Evolutionary conservation across 2,888 invertebrate genomes (phyloP).

Genomic region (Catocala nupta): DNA sequence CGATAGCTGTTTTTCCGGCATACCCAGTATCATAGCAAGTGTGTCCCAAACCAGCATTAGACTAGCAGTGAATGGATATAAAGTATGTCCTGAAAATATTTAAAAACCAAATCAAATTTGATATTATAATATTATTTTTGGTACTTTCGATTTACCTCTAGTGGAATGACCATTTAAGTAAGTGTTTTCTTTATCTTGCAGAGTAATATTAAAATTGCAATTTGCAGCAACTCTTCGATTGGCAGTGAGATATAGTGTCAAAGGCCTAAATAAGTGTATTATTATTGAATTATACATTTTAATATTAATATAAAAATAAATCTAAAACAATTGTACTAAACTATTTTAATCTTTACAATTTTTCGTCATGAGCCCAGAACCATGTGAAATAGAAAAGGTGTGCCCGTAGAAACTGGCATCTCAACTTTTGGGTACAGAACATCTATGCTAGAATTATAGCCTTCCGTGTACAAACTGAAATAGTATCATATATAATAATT

Average conservation of each 20-base stretch:
- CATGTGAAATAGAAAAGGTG: constrained; percentile 92
- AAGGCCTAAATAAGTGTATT: constrained; percentile 27
- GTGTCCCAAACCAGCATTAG: constrained; percentile 91
- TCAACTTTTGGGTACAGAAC: constrained; percentile 90
- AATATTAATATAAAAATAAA: background rate
- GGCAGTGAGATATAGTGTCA: constrained; percentile 17
- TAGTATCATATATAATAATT: too few species aligned
- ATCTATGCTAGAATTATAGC: constrained; percentile 90
- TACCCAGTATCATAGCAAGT: constrained; percentile 85
- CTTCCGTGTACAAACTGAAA: constrained; percentile 90
- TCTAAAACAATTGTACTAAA: too few species aligned
- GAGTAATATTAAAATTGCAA: constrained; percentile 27
- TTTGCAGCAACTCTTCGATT: constrained; percentile 15
- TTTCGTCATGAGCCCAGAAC: constrained; percentile 94
- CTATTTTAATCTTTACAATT: constrained; percentile 78
- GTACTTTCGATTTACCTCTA: constrained; percentile 86
- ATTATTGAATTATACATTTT: background rate
- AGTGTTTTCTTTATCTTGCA: constrained; percentile 86
- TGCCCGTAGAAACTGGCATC: constrained; percentile 94
- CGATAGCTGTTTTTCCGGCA: constrained; percentile 87
- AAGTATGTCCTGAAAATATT: constrained; percentile 81
- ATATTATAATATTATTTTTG: too few species aligned
- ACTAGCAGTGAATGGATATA: constrained; percentile 93
- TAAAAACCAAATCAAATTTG: too few species aligned
- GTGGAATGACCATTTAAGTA: constrained; percentile 92